Base-by-base conservation (phyloP, 2,113 vertebrate genomes). In the Neolamprologus falcicula region DNA sequence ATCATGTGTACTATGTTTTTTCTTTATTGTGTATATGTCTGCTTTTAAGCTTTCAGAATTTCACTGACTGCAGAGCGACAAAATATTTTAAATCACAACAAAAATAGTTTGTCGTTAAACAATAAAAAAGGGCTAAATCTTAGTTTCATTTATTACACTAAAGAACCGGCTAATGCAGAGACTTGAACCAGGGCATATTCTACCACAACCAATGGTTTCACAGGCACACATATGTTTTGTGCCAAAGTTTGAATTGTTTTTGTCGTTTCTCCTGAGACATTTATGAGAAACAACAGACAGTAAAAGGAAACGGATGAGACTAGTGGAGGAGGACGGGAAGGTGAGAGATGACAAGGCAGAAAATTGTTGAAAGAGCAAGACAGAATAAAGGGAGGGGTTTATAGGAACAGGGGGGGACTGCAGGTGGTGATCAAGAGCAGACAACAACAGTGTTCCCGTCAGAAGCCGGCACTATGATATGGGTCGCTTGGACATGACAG, bases 1-100 rank as follows among this genome's bases (percentile, higher is more conserved):
- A 68, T 21, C 33, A 13, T 5, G 63, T 68, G 2, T 7, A 3
- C 33, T 37, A 37, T 10, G 17, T 3, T 37, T 35, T 66, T 0
- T 68, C 35, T 68, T 68, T 37, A 68, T 66, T 21, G 19, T 14
- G 19, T 4, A 21, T 35, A 0, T 13, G 7, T 68, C 35, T 68
- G 63, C 11, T 5, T 68, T 68, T 68, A 68, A 40, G 35, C 11
- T 21, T 68, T 5, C 61, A 37, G 17, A 66, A 66, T 63, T 63
- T 63, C 61, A 7, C 17, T 68, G 7, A 68, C 63, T 40, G 4
- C 11, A 40, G 0, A 68, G 0, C 12, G 0, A 0, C 19, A 40
- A 68, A 8, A 9, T 68, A 40, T 68, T 40, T 68, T 0, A 1
- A 40, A 68, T 68, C 7, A 1, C 35, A 40, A 1, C 47, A n/a